These are phyloP conservation scores for Hyla sarda DNA, from an alignment of 2,113 vertebrate genomes.

Conservation along the genomic window DNA sequence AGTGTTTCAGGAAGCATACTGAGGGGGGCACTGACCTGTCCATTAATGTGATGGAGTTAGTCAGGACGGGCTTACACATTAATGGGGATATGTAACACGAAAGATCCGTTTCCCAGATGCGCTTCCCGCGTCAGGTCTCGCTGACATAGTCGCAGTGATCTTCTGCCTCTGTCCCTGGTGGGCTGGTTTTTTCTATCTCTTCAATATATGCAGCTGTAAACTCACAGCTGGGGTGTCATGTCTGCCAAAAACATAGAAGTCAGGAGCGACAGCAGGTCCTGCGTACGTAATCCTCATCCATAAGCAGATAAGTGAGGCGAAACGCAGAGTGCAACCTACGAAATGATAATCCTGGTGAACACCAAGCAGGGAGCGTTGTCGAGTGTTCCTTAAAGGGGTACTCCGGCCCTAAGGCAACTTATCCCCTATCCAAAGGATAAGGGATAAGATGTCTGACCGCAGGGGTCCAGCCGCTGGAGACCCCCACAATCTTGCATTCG, in stretches of 20 bases:
- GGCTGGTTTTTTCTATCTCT: background rate
- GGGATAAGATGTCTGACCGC: too few species aligned
- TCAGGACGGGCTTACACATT: background rate
- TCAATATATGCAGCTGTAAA: background rate
- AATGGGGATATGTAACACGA: background rate
- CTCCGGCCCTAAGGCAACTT: too few species aligned
- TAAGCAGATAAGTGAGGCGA: background rate
- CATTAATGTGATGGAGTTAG: background rate
- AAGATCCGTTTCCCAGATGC: too few species aligned
- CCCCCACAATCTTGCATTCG: too few species aligned
- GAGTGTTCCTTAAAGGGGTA: too few species aligned
- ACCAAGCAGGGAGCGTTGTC: background rate
- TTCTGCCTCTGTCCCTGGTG: background rate
- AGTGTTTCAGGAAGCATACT: background rate
- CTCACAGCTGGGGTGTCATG: background rate
- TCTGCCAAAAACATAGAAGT: background rate
- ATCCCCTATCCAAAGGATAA: too few species aligned
- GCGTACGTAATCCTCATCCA: background rate
- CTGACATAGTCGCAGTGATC: background rate
- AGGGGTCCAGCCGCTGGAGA: too few species aligned
- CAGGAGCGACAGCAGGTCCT: background rate
- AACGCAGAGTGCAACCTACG: background rate
- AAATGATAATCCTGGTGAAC: background rate
- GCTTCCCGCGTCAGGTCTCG: background rate
- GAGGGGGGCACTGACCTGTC: background rate